phyloP scores from a whole-genome alignment of 2,888 invertebrate genomes.

The Micoletzkya japonica region DNA sequence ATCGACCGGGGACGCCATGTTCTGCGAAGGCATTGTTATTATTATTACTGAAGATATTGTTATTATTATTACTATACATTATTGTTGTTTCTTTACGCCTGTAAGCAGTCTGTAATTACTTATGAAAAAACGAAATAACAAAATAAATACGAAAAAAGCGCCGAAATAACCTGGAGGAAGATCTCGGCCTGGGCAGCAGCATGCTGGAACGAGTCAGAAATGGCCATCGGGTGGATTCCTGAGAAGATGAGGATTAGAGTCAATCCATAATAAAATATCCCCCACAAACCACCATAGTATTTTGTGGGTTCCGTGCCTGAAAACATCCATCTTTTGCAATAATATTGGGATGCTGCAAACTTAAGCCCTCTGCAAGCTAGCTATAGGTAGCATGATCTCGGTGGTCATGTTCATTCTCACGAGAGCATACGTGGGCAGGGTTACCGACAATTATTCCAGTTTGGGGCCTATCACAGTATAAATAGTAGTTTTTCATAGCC shows the following conservation, averaged over 20 bases:
- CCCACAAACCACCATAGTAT: background rate
- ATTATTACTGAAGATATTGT: background rate
- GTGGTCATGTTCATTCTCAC: too few species aligned
- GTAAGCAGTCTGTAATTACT: background rate
- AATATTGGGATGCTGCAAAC: too few species aligned
- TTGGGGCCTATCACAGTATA: too few species aligned
- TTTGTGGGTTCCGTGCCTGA: background rate
- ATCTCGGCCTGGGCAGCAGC: constrained; percentile 75
- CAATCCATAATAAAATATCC: background rate
- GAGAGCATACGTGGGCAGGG: background rate
- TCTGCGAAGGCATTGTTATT: background rate
- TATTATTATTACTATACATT: background rate
- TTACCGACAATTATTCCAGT: too few species aligned
- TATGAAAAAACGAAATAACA: background rate
- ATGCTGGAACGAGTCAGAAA: constrained; percentile 93
- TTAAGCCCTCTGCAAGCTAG: too few species aligned
- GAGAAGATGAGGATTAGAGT: constrained; percentile 27
- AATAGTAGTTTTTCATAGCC: too few species aligned
- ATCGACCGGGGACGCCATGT: constrained; percentile 83
- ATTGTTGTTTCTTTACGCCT: constrained; percentile 63
- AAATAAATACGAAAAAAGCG: background rate
- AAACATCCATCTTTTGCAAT: too few species aligned
- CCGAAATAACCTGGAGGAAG: constrained; percentile 72
- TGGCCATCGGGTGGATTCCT: constrained; percentile 95
- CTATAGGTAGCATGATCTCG: too few species aligned